These are phyloP conservation scores for Tipula unca DNA, from an alignment of 2,888 invertebrate genomes.

Conservation along the genomic window DNA sequence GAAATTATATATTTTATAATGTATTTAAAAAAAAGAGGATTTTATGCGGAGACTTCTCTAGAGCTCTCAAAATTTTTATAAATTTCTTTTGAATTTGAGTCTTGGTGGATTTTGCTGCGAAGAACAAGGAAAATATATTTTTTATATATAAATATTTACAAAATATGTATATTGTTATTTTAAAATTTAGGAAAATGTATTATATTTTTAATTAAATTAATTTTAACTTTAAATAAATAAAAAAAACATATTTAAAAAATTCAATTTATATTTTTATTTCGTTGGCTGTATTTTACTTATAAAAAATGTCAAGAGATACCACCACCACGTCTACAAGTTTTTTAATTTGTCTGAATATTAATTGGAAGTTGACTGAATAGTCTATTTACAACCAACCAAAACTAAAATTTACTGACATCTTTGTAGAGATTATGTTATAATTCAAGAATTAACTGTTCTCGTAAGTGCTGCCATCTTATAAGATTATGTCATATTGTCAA, in stretches of 20 bases:
- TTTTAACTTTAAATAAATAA: not conserved
- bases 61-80: not conserved
- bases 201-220: conserved; percentile 4
- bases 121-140: not conserved
- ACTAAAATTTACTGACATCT: no score
- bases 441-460: no score
- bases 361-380: not conserved
- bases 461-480: no score
- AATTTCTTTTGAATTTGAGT: not conserved
- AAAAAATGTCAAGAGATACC: no score
- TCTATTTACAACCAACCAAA: not conserved
- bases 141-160: not conserved
- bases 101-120: not conserved
- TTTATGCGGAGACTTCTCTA: not conserved
- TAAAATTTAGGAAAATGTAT: not conserved
- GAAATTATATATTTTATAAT: not conserved
- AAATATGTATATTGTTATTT: not conserved
- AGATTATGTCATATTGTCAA: no score
- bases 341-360: no score
- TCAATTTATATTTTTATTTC: no score
- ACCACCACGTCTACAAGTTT: no score
- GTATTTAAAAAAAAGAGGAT: not conserved
- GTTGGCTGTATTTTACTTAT: no score
- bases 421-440: no score
- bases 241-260: not conserved